Percentiles rank a stretch among this genome's conserved stretches.
Conservation (phyloP, 2,888 invertebrate species). For the Drosophila falleni region DNA sequence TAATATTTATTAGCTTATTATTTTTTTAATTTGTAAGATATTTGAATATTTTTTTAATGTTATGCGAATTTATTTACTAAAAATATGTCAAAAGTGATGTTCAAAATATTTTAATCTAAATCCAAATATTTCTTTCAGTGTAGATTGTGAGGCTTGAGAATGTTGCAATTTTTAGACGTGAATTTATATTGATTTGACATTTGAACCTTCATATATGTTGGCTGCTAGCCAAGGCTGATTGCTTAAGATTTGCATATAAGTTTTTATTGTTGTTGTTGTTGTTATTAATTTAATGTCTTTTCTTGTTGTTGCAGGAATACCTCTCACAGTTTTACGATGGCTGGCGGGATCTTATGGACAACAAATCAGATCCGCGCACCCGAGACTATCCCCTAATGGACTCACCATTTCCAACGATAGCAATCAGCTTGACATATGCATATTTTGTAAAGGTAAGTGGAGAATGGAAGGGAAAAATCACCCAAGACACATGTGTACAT, state of each 20-base stretch:
- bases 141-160: slow-evolving; percentile 3
- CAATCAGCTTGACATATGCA: slow-evolving; percentile 91
- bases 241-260: slow-evolving; percentile 12
- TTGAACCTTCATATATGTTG: slow-evolving; percentile 50
- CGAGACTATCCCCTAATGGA: slow-evolving; percentile 93
- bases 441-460: slow-evolving; percentile 89
- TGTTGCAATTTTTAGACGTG: slow-evolving; percentile 48
- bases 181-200: slow-evolving; percentile 64
- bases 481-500: neutral
- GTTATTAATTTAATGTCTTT: slow-evolving; percentile 6
- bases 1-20: neutral
- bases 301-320: slow-evolving; percentile 78
- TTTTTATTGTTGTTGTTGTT: neutral
- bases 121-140: neutral
- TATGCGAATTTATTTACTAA: no score
- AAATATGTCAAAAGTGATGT: no score
- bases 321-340: slow-evolving; percentile 84
- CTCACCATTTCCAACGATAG: slow-evolving; percentile 91
- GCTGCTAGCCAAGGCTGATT: slow-evolving; percentile 42
- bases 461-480: slow-evolving; percentile 26
- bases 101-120: no score
- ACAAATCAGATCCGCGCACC: slow-evolving; percentile 93
- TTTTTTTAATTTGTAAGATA: neutral
- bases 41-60: no score
- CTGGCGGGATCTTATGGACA: slow-evolving; percentile 91